Evolutionary conservation across 2,797 vertebrate species (phyloP).

Genomic region (Ptychadena robeensis): DNA sequence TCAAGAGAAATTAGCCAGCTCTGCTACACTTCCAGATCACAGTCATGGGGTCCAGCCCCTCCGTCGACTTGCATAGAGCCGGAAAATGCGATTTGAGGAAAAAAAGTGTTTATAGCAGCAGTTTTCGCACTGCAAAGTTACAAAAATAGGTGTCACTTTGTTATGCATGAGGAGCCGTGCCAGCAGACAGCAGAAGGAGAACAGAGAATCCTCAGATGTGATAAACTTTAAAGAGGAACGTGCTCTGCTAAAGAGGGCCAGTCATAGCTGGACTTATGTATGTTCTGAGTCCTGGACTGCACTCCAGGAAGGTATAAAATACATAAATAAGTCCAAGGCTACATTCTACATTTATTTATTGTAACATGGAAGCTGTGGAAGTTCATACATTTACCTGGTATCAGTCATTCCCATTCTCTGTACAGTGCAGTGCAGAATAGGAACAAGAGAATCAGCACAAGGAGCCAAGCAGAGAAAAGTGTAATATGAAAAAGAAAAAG

Average conservation of each 20-base stretch:
- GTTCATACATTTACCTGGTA: too few species aligned
- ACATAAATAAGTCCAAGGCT: too few species aligned
- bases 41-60: slow-evolving; percentile 14
- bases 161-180: background rate
- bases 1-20: slow-evolving; percentile 20
- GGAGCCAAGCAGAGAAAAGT: too few species aligned
- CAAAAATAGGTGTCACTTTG: slow-evolving; percentile 5
- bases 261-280: background rate
- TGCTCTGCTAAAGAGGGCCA: background rate
- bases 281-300: too few species aligned
- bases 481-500: too few species aligned
- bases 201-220: background rate
- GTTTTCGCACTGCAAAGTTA: slow-evolving; percentile 7
- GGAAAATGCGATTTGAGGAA: slow-evolving; percentile 45
- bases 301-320: too few species aligned
- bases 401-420: too few species aligned
- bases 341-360: too few species aligned
- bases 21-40: slow-evolving; percentile 28
- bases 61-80: slow-evolving; percentile 10
- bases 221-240: background rate
- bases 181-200: background rate
- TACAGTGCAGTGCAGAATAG: too few species aligned
- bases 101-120: slow-evolving; percentile 28
- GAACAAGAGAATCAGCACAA: too few species aligned
- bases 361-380: too few species aligned